A percentile compares a stretch with the other conserved stretches of the same genome.
Conservation (phyloP, 64 coral and sea anemone species). For the Astreopora myriophthalma region DNA sequence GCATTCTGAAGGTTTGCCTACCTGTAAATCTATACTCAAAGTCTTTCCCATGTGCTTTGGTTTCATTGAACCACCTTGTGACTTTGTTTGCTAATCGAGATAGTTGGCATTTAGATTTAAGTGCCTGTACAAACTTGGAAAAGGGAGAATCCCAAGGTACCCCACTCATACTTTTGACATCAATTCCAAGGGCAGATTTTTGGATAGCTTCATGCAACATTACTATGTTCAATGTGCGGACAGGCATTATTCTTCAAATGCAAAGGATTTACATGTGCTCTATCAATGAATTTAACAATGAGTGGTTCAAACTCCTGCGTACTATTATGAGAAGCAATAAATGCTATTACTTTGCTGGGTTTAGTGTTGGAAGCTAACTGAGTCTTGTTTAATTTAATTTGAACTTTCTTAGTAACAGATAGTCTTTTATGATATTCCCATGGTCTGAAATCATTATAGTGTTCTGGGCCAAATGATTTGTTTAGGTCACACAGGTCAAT, state of each 20-base stretch:
- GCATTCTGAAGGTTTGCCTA: background rate
- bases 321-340: background rate
- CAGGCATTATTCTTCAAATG: background rate
- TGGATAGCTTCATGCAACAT: slow-evolving; percentile 21
- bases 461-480: background rate
- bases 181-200: background rate
- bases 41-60: slow-evolving; percentile 14
- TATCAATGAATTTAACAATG: background rate
- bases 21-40: slow-evolving; percentile 50
- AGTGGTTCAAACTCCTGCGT: background rate
- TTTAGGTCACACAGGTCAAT: background rate
- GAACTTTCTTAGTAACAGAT: background rate
- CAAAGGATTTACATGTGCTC: background rate
- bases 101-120: slow-evolving; percentile 23
- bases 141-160: background rate
- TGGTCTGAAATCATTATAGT: background rate
- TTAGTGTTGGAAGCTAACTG: background rate
- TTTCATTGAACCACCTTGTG: slow-evolving; percentile 16
- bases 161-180: slow-evolving; percentile 10
- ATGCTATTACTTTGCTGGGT: background rate
- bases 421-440: slow-evolving; percentile 19
- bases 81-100: slow-evolving; percentile 19
- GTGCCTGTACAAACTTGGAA: slow-evolving; percentile 21
- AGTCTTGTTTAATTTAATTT: background rate
- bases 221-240: background rate